Conservation (phyloP, 1,140 invertebrate genomes). For the Drosophila pachea region DNA sequence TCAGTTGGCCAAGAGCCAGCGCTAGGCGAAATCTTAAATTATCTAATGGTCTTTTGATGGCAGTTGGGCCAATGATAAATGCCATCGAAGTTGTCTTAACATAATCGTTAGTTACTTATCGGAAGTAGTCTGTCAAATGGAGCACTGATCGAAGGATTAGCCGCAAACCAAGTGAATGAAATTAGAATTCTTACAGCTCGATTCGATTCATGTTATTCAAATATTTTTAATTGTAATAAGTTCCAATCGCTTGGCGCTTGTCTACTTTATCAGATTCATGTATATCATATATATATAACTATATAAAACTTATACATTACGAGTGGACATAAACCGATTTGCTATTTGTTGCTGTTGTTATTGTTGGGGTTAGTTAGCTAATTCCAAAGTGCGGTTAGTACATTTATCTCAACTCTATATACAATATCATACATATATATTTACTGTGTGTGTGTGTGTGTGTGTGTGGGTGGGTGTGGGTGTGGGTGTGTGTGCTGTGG, state of each 20-base stretch:
- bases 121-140: neutral
- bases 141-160: no score
- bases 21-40: slow-evolving; percentile 31
- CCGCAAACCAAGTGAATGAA: neutral
- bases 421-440: slow-evolving; percentile 60
- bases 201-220: neutral
- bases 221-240: slow-evolving; percentile 1
- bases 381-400: slow-evolving; percentile 46
- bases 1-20: slow-evolving; percentile 63
- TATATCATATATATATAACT: slow-evolving; percentile 37
- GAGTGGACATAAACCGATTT: slow-evolving; percentile 75
- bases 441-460: no score
- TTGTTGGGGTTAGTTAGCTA: slow-evolving; percentile 55
- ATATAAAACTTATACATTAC: slow-evolving; percentile 63
- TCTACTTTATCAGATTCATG: slow-evolving; percentile 1
- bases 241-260: slow-evolving; percentile 19
- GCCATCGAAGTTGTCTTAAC: neutral
- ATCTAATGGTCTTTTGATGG: slow-evolving; percentile 26
- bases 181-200: neutral
- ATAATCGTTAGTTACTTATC: neutral
- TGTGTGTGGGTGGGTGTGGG: no score
- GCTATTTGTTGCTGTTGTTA: slow-evolving; percentile 47
- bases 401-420: slow-evolving; percentile 44
- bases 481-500: no score
- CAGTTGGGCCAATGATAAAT: slow-evolving; percentile 10